phyloP scores from a whole-genome alignment of 2,888 invertebrate genomes.

The Nephrotoma appendiculata region DNA sequence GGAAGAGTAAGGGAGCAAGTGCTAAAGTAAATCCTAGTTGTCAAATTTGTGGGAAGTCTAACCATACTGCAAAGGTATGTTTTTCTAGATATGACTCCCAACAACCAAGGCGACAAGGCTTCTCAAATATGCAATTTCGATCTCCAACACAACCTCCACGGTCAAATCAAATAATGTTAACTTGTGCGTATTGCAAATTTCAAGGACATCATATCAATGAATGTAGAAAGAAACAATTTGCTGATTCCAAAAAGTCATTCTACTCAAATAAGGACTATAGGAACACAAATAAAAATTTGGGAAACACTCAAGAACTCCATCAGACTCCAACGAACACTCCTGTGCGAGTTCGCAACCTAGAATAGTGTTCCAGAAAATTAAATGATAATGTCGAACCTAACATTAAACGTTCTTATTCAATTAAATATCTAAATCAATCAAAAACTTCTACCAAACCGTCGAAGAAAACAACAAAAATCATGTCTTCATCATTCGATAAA shows the following conservation, averaged over 20 bases:
- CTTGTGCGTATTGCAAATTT: not conserved
- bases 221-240: not conserved
- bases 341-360: not conserved
- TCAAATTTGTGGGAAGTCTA: not conserved
- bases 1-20: not conserved
- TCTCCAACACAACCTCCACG: not conserved
- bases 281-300: not conserved
- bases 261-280: not conserved
- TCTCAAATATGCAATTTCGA: not conserved
- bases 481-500: not conserved
- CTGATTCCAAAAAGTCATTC: not conserved
- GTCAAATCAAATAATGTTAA: not conserved
- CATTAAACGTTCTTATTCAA: not conserved
- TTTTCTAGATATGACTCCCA: not conserved
- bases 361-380: not conserved
- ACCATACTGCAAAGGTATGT: not conserved
- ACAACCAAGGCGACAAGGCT: not conserved
- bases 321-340: not conserved
- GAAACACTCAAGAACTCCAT: not conserved
- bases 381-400: not conserved
- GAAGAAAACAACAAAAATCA: not conserved
- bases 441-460: not conserved
- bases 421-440: not conserved
- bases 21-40: not conserved
- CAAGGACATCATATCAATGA: not conserved